Base-by-base conservation (phyloP, 1,140 invertebrate genomes). In the Orussus abietinus region DNA sequence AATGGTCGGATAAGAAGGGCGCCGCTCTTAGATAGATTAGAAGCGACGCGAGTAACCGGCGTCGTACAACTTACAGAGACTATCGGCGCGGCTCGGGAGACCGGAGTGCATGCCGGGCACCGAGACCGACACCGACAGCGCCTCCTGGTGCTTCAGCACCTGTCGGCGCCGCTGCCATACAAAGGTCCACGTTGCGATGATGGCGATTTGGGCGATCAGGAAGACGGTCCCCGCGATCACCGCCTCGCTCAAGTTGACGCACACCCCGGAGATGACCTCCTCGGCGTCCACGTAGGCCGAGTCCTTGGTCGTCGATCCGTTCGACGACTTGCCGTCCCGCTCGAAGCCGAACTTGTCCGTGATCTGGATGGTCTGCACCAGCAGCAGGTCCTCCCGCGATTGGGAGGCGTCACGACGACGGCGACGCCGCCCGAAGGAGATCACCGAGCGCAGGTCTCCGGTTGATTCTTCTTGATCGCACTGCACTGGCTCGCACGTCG, bases 261-360 rank as follows among this genome's bases (percentile, higher is more conserved):
- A 92, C 39, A 81, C 64, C 4, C 80, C 80, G 42, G 74, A 64
- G 17, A 75, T n/a, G n/a, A 72, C 68, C 42, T 80, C 75, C 18
- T 80, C 75, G 57, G 75, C 80, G 31, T 83, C 78, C 22, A 76
- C 59, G 60, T 69, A 78, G 4, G 76, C 54, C 28, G 72, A 70
- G 52, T 77, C 70, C 40, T 61, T 59, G 19, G 57, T 63, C 11
- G 72, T 51, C 14, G 63, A 50, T 12, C 53, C 55, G 40, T 55
- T 68, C 19, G 50, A 42, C 10, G 52, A 51, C 48, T 76, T 76
- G 22, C 51, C 61, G 33, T 75, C 66, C 9, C 68, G 69, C 37
- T 89, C 84, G 71, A 90, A 89, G 7, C 86, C 86, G 65, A 94
- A 94, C 59, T 91, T 91, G 70, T 95, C 91, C 12, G 86, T 90